Percentiles rank a stretch among this genome's conserved stretches.
Evolutionary conservation across 2,113 vertebrate genomes (phyloP).

Genomic region (Lamprologus sp.): DNA sequence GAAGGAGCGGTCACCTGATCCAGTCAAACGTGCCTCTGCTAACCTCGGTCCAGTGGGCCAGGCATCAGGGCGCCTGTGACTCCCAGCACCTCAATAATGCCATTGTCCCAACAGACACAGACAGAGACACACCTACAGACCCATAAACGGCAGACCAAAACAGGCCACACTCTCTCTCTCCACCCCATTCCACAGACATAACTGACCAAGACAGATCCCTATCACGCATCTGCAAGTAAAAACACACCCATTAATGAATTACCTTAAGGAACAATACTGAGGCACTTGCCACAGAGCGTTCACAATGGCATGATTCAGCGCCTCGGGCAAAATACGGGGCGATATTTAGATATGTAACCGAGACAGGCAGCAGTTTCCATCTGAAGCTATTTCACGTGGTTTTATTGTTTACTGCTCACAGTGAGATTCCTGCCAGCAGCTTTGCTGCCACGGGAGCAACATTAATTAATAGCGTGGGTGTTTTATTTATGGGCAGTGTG

Average conservation of each 20-base stretch:
- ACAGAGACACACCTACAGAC: conserved; percentile 41
- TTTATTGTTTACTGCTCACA: conserved; percentile 51
- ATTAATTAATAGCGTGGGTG: conserved; percentile 55
- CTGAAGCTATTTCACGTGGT: conserved; percentile 5
- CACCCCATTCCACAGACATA: conserved; percentile 40
- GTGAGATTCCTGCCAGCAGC: conserved; percentile 8
- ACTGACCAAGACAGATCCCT: conserved; percentile 44
- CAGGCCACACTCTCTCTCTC: conserved; percentile 10
- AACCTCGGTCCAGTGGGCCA: conserved; percentile 47
- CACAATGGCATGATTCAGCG: background rate
- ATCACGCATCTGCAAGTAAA: conserved; percentile 30
- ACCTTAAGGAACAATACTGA: background rate
- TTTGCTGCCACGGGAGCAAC: conserved; percentile 21
- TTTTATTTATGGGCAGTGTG: conserved; percentile 70
- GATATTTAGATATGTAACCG: background rate
- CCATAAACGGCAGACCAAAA: conserved; percentile 34
- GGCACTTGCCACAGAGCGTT: background rate
- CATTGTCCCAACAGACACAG: conserved; percentile 63
- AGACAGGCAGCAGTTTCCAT: conserved; percentile 13
- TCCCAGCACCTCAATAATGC: conserved; percentile 69
- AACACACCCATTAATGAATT: conserved; percentile 30
- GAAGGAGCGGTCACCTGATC: conserved; percentile 61
- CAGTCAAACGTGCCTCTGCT: conserved; percentile 58
- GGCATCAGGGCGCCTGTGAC: conserved; percentile 66
- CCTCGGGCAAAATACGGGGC: background rate